Percentiles rank a stretch among this genome's conserved stretches.
phyloP scores from a whole-genome alignment of 1,140 invertebrate genomes.

The Rhopalosiphum maidis region DNA sequence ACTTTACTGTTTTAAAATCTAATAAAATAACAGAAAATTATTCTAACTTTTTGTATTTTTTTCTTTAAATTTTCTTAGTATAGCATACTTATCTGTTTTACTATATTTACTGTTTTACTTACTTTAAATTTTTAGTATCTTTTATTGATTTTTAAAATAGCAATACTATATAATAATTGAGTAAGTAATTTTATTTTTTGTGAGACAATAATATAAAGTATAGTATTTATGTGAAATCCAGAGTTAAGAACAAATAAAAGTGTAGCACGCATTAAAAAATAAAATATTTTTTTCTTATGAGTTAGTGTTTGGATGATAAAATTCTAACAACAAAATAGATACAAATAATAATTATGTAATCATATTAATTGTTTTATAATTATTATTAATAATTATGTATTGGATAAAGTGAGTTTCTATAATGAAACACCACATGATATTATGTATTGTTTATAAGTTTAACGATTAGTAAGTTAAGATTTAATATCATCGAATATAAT shows the following conservation, averaged over 20 bases:
- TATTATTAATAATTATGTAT: background rate
- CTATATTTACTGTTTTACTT: too few relatives aligned
- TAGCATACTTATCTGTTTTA: too few relatives aligned
- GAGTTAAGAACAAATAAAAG: background rate
- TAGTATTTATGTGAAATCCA: background rate
- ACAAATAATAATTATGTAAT: background rate
- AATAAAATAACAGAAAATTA: too few relatives aligned
- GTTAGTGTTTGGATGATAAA: background rate
- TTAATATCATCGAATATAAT: background rate
- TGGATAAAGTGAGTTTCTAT: background rate
- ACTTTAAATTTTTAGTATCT: too few relatives aligned
- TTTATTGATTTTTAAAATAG: too few relatives aligned
- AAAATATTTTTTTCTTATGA: background rate
- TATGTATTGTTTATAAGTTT: background rate
- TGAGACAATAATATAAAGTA: background rate
- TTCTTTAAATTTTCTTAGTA: too few relatives aligned
- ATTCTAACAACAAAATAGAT: background rate
- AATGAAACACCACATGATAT: background rate
- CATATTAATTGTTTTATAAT: background rate
- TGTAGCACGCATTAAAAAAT: background rate
- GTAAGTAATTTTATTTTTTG: background rate
- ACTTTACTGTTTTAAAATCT: too few relatives aligned
- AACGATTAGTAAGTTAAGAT: background rate
- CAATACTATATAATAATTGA: too few relatives aligned
- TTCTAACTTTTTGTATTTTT: too few relatives aligned